Percentiles rank a stretch among this genome's conserved stretches.
phyloP scores from a whole-genome alignment of 2,113 vertebrate species.

The Phalacrocorax brasilianus region DNA sequence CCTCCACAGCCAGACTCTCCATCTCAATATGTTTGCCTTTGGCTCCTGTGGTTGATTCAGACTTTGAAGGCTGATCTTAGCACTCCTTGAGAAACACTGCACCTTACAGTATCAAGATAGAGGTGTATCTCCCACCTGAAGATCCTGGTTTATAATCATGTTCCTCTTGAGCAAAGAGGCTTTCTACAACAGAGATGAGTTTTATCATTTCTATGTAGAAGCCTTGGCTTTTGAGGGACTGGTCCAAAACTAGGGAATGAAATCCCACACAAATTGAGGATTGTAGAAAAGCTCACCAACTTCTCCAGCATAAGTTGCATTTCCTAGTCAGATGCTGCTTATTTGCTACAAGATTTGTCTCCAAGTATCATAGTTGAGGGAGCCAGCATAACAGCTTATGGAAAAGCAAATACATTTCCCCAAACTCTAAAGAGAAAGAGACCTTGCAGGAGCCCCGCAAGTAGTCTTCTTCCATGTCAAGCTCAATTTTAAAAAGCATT shows the following conservation, averaged over 20 bases:
- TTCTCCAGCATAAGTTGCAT: background rate
- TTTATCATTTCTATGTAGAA: background rate
- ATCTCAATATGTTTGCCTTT: background rate
- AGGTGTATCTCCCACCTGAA: background rate
- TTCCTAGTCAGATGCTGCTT: background rate
- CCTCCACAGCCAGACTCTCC: background rate
- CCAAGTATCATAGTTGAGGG: background rate
- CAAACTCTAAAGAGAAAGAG: background rate
- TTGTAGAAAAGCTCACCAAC: background rate
- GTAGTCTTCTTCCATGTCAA: background rate
- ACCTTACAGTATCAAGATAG: background rate
- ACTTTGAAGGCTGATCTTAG: background rate
- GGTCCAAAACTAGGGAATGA: background rate
- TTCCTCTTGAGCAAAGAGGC: background rate
- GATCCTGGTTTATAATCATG: background rate
- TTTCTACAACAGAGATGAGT: background rate
- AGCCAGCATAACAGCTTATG: accelerated
- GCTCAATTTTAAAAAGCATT: background rate
- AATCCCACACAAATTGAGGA: background rate
- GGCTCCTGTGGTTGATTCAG: background rate
- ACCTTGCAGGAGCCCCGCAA: background rate
- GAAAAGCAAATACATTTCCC: background rate
- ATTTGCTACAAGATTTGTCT: background rate
- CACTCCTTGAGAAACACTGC: background rate
- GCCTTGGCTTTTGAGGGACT: background rate